Evolutionary conservation across 2,797 vertebrate species (phyloP).

Genomic region (Coracias cyanogaster): DNA sequence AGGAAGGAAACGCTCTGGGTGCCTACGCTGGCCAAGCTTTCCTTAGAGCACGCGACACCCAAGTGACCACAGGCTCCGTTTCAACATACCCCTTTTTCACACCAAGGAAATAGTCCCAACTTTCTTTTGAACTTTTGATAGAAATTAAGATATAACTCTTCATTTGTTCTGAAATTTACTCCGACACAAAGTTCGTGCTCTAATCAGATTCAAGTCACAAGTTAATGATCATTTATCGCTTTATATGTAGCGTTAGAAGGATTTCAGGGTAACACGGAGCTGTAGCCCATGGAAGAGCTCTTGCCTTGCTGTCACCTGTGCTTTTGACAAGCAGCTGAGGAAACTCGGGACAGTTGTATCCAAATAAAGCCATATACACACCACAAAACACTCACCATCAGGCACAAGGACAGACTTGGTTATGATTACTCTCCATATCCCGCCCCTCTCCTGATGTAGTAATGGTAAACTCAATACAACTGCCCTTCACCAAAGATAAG

Average conservation of each 20-base stretch:
- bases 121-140: not conserved
- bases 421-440: not conserved
- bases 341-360: not conserved
- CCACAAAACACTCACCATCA: not conserved
- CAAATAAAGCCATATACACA: not conserved
- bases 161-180: not conserved
- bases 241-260: not conserved
- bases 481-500: not conserved
- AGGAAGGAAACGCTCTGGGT: not conserved
- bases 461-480: not conserved
- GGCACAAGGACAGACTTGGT: not conserved
- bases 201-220: not conserved
- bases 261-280: not conserved
- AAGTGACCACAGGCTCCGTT: not conserved
- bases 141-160: not conserved
- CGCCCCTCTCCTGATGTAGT: not conserved
- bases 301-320: not conserved
- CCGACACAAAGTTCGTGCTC: not conserved
- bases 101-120: not conserved
- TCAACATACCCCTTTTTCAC: not conserved
- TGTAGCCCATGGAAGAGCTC: not conserved
- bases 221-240: not conserved
- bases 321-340: not conserved
- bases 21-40: not conserved
- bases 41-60: not conserved